Base-by-base conservation (phyloP, 2,888 invertebrate species). In the Biston stratarius region DNA sequence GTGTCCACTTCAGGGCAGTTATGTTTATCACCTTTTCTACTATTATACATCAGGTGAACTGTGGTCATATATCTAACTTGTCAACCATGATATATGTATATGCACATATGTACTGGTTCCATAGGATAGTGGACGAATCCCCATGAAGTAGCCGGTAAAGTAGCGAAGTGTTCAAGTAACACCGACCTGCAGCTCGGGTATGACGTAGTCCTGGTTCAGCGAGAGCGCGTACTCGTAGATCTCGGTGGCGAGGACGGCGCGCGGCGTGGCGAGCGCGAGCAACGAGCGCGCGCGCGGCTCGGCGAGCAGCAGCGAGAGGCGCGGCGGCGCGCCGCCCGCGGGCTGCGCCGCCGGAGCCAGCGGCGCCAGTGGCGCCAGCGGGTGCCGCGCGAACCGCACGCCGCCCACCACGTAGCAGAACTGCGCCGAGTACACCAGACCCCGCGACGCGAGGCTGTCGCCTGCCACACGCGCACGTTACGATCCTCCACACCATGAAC, bases 351-450 rank as follows among this genome's bases (percentile, higher is more conserved):
- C 68, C 69, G 82, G 83, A 70, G 87, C 64, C 71, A 44, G 79
- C 83, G 71, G 87, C 64, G 72, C 45, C 80, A 87, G 79, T 70
- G 90, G 89, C 48, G 87, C 83, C 69, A 84, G 83, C 65, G 89
- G 87, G 81, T 92, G 92, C 48, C 81, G 86, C 34, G 94, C 92
- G 86, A 96, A 94, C 58, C 94, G 95, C 69, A 95, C 95, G 79
- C 97, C 96, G 0, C 97, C 98, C 91, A 98, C 96, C 79, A 99
- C 93, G 94, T 99, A 99, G 89, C 99, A 99, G 90, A 99, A 98
- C 88, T 99, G 99, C 34, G 99, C 98, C 1, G 98, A 99, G 92
- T 97, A 96, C 63, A 97, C 91, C 79, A 97, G 97, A 11, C 99
- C 98, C 74, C 97, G 96, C 63, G 95, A 90, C 65, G 94, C 88